These are phyloP conservation scores for Neosilurus hyrtlii DNA, from an alignment of 2,797 vertebrate species.

Conservation along the genomic window DNA sequence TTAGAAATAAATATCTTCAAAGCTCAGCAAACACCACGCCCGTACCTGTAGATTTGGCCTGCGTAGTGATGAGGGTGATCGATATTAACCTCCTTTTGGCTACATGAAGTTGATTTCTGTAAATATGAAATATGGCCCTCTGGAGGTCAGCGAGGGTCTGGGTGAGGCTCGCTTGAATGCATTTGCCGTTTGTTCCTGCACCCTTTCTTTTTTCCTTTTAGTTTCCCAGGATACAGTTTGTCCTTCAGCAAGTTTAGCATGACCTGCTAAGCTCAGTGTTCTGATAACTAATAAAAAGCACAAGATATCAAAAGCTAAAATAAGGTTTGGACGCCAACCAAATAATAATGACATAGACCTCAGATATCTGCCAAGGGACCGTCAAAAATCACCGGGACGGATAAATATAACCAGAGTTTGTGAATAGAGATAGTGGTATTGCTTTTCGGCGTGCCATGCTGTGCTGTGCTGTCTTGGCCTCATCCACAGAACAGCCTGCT, in stretches of 20 bases:
- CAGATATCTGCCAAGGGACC: not conserved
- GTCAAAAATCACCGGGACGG: not conserved
- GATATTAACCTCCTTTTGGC: slow-evolving; percentile 66
- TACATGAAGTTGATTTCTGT: slow-evolving; percentile 51
- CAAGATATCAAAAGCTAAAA: slow-evolving; percentile 1
- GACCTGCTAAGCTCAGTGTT: not conserved
- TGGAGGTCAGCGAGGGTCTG: not conserved
- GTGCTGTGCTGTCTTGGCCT: slow-evolving; percentile 11
- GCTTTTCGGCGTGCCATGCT: not conserved
- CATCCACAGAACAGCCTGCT: not conserved
- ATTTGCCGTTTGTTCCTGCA: not conserved
- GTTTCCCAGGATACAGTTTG: not conserved
- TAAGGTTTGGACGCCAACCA: not conserved
- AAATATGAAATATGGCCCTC: slow-evolving; percentile 32
- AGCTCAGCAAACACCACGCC: slow-evolving; percentile 63
- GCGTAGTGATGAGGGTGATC: slow-evolving; percentile 57
- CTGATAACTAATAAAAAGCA: not conserved
- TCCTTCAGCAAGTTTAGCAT: not conserved
- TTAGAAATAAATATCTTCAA: slow-evolving; percentile 81
- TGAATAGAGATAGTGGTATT: not conserved
- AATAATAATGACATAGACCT: not conserved
- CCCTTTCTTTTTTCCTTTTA: not conserved
- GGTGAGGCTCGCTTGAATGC: slow-evolving; percentile 9
- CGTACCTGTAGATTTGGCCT: slow-evolving; percentile 52
- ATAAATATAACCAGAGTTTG: not conserved